These are phyloP conservation scores for Itoplectis maculator DNA, from an alignment of 2,888 invertebrate species.

Conservation along the genomic window DNA sequence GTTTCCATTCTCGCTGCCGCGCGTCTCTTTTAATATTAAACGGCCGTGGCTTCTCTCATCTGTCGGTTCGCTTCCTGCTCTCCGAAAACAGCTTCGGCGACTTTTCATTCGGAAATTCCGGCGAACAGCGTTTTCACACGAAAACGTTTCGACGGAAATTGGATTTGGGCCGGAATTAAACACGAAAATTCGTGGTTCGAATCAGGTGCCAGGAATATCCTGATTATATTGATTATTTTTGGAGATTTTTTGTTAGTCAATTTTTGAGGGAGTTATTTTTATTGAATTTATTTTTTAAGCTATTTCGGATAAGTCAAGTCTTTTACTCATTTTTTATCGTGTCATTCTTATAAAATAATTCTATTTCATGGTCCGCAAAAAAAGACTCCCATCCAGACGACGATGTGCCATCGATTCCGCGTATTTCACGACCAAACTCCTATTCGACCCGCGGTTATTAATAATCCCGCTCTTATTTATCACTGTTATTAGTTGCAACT, in stretches of 20 bases:
- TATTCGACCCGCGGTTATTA: not conserved
- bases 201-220: not conserved
- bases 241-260: no score
- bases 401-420: not conserved
- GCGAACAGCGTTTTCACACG: not conserved
- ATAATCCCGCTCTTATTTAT: not conserved
- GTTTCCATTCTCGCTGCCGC: constrained; percentile 16
- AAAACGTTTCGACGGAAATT: not conserved
- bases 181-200: not conserved
- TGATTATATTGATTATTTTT: not conserved
- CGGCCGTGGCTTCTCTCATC: not conserved
- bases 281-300: no score
- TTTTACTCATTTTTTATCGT: no score
- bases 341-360: no score
- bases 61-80: not conserved
- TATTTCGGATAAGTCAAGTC: no score
- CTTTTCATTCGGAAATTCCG: not conserved
- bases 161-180: not conserved
- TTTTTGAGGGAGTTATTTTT: no score
- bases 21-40: constrained; percentile 53
- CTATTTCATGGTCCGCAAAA: no score
- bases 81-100: not conserved
- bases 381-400: no score
- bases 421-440: not conserved
- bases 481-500: constrained; percentile 14